Base-by-base conservation (phyloP, 2,797 vertebrate species). In the Pseudomugil gertrudae region DNA sequence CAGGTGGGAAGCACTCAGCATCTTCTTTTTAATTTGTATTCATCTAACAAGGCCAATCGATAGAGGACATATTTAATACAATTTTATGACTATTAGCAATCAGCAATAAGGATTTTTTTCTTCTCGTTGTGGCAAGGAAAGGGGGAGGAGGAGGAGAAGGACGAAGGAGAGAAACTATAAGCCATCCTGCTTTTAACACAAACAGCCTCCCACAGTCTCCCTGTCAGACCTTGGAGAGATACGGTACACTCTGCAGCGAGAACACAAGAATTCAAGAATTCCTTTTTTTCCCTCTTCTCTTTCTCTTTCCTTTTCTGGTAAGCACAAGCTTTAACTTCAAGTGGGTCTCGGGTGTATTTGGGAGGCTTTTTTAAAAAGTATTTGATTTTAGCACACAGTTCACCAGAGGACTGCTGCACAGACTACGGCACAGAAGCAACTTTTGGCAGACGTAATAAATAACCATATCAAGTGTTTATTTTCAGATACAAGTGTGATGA, bases 51-150 rank as follows among this genome's bases (percentile, higher is more conserved):
- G 86, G 83, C 87, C 84, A 80, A 93, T 93, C 92, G 86, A 93
- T 93, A 88, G 52, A 86, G 84, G 79, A 91, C 87, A 90, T 92
- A 88, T 93, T 93, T 92, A 91, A 92, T 89, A 89, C 79, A 86
- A 89, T 90, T 93, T 89, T 89, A 89, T 89, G 89, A 90, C 88
- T 84, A 88, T 86, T 87, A 86, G 84, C 88, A 80, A 83, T 92
- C 90, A 89, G 87, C 84, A 72, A 87, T 89, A 88, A 85, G 83
- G 66, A 33, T 72, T 57, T 78, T 73, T 74, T 65, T 45, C 64
- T 72, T 61, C 76, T 64, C 63, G 59, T 81, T 87, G 86, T 80
- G 87, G 86, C 83, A 84, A 80, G 76, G 57, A 70, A 61, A 57
- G 11, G 64, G 43, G 61, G 61, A 70, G 17, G 43, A 21, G 43